Evolutionary conservation across 2,888 invertebrate genomes (phyloP), one percentile per base, ranked within the genome.

Genomic region (Gasteruption jaculator): DNA sequence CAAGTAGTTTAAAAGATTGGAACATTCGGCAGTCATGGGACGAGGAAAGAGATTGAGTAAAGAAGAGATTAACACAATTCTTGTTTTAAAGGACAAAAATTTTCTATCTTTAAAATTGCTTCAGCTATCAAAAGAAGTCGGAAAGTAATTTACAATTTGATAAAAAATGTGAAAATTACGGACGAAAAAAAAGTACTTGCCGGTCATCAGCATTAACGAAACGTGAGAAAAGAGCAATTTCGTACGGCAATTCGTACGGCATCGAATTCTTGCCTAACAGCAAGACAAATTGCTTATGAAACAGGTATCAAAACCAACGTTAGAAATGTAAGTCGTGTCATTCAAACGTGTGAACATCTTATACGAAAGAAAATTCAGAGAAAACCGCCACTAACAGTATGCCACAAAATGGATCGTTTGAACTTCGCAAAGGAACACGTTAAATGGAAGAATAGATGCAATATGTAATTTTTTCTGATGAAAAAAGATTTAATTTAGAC

Each of bases 201-300:
- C 18, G 35, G 19, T 26, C 35, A 27, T 32, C 18, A 22, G 37
- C 18, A n/a, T 19, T 12, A 32, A 27, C 22, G 5, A 33, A 40
- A 20, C 39, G 37, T 10, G 27, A 21, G 8, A 27, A 18, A 16
- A 27, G 33, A 11, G 24, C 26, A 2, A 45, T 37, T n/a, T n/a
- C n/a, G n/a, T n/a, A n/a, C n/a, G n/a, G n/a, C n/a, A 20, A 24
- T 33, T 33, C 37, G 33, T n/a, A 6, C 14, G 18, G 38, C 34
- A 12, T 45, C 40, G 14, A 38, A 45, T 45, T 38, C 8, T 24
- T 24, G 10, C 1, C 18, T 14, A 24, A 38, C 21, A 29, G 30
- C 30, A 38, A 37, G 21, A 21, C 11, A 30, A 38, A 34, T 30
- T 12, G 33, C 20, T 11, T 21, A 10, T 38, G 12, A 33, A 45